Evolutionary conservation across 2,113 vertebrate species (phyloP).

Genomic region (Prietella phreatophila): DNA sequence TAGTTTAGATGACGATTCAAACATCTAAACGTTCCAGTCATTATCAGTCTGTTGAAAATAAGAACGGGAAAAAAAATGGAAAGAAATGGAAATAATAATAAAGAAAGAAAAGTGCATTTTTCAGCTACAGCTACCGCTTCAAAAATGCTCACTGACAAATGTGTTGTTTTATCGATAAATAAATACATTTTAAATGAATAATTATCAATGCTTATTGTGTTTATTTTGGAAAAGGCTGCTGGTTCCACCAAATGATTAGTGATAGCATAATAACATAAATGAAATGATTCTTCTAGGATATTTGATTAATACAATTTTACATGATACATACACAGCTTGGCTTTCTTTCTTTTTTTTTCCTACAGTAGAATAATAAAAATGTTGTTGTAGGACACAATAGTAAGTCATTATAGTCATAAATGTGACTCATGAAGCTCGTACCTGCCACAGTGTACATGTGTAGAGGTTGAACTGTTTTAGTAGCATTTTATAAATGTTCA

Average conservation of each 20-base stretch:
- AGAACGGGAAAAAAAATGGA: not conserved
- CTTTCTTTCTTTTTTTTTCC: not conserved
- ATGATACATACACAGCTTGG: not conserved
- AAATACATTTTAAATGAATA: not conserved
- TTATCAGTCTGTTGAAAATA: not conserved
- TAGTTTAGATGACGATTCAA: not conserved
- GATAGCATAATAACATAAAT: not conserved
- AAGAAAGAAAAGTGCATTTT: not conserved
- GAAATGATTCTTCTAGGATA: not conserved
- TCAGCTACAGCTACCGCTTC: not conserved
- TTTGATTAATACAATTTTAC: not conserved
- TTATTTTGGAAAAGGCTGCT: not conserved
- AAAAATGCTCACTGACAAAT: not conserved
- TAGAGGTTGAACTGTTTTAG: not conserved
- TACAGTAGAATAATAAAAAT: not conserved
- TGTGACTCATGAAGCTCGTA: not conserved
- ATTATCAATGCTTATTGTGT: conserved; percentile 21
- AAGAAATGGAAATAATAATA: no score
- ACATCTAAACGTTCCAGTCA: not conserved
- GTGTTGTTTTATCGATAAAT: not conserved
- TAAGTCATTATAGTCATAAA: conserved; percentile 13
- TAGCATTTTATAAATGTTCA: not conserved
- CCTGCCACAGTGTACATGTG: not conserved
- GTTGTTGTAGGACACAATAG: not conserved
- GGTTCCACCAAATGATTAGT: not conserved